These are phyloP conservation scores for Archocentrus centrarchus DNA, from an alignment of 2,113 vertebrate species.

Conservation along the genomic window DNA sequence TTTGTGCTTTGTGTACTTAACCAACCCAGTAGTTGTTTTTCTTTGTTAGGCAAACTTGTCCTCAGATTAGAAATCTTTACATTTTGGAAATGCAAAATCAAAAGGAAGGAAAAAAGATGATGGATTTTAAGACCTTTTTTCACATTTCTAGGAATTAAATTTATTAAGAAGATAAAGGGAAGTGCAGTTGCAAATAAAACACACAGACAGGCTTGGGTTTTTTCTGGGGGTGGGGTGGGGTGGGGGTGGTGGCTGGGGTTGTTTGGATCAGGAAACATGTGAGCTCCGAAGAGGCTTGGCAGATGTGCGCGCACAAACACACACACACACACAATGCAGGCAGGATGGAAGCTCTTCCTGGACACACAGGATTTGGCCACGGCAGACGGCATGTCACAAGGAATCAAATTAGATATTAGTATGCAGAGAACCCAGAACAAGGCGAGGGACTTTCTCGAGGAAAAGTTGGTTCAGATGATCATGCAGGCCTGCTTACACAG, in stretches of 20 bases:
- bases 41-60: neutral
- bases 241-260: neutral
- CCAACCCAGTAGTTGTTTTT: neutral
- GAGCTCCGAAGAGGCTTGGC: conserved; percentile 55
- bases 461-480: conserved; percentile 27
- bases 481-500: neutral
- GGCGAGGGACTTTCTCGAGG: conserved; percentile 44
- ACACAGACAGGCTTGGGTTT: conserved; percentile 11
- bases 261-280: conserved; percentile 64
- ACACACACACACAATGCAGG: conserved; percentile 25
- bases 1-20: neutral
- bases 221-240: conserved; percentile 8
- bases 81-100: neutral
- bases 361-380: conserved; percentile 53
- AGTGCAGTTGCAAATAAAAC: conserved; percentile 3
- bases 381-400: conserved; percentile 42
- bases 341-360: conserved; percentile 40
- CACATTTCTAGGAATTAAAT: neutral
- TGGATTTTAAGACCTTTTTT: neutral
- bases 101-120: neutral
- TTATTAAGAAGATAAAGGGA: conserved; percentile 1
- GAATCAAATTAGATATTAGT: conserved; percentile 61
- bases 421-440: conserved; percentile 26
- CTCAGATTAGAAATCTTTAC: too few species aligned
- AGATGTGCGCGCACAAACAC: conserved; percentile 22